phyloP scores from a whole-genome alignment of 2,113 vertebrate genomes.

The Bujurquina vittata region DNA sequence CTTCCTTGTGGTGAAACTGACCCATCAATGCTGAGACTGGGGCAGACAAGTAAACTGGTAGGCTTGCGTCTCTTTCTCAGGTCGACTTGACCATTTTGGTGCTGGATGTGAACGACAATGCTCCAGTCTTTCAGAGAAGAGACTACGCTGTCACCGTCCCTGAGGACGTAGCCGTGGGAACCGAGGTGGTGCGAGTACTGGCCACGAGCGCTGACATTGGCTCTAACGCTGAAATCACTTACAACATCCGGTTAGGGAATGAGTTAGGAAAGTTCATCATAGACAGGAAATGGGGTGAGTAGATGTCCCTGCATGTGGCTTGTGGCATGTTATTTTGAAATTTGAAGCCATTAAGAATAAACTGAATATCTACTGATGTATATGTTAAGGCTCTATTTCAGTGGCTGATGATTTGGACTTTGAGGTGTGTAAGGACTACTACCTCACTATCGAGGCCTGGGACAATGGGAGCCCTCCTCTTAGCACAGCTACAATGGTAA shows the following conservation, averaged over 20 bases:
- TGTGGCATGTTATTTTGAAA: not conserved
- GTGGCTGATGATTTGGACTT: conserved; percentile 91
- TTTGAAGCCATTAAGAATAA: not conserved
- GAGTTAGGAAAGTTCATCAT: conserved; percentile 91
- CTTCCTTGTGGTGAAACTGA: not conserved
- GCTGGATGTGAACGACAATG: conserved; percentile 96
- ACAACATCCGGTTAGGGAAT: conserved; percentile 90
- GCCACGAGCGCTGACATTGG: conserved; percentile 96
- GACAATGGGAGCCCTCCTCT: conserved; percentile 91
- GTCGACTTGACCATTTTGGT: conserved; percentile 90
- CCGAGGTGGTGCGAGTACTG: conserved; percentile 87
- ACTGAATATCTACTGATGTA: not conserved
- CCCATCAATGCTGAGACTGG: not conserved
- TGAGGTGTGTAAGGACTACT: conserved; percentile 92
- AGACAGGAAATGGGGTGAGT: conserved; percentile 82
- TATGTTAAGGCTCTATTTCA: conserved; percentile 85
- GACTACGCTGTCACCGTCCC: conserved; percentile 90
- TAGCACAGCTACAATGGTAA: conserved; percentile 88
- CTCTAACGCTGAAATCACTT: conserved; percentile 92
- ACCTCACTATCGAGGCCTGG: conserved; percentile 92
- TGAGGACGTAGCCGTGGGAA: conserved; percentile 89
- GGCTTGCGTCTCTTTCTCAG: conserved; percentile 49
- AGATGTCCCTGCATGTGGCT: not conserved
- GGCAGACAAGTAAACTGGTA: not conserved
- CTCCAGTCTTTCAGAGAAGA: conserved; percentile 92